These are phyloP conservation scores for Lindbergichthys nudifrons DNA, from an alignment of 2,797 vertebrate genomes.

Conservation along the genomic window DNA sequence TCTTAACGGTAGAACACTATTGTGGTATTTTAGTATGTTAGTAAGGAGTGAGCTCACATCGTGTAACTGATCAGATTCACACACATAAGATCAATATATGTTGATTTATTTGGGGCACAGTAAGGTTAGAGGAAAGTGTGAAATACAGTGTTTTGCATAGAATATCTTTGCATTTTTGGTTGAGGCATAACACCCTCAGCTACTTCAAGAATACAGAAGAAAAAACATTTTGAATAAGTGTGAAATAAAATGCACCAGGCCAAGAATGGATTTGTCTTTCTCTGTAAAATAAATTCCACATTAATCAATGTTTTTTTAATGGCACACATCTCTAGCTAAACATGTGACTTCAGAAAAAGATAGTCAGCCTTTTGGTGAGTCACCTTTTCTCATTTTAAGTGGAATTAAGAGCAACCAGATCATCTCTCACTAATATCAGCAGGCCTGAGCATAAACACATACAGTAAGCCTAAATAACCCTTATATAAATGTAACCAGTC, in stretches of 20 bases:
- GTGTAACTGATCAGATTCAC: slow-evolving; percentile 38
- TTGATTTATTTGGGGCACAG: slow-evolving; percentile 80
- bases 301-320: slow-evolving; percentile 33
- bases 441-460: slow-evolving; percentile 36
- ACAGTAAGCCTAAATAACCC: slow-evolving; percentile 20
- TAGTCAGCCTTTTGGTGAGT: background rate
- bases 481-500: slow-evolving; percentile 32
- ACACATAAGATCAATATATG: slow-evolving; percentile 40
- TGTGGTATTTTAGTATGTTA: slow-evolving; percentile 23
- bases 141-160: slow-evolving; percentile 76
- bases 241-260: slow-evolving; percentile 37
- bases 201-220: slow-evolving; percentile 45
- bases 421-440: slow-evolving; percentile 30
- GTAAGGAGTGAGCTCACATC: slow-evolving; percentile 13
- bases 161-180: slow-evolving; percentile 61
- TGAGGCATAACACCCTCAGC: slow-evolving; percentile 40
- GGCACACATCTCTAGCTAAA: slow-evolving; percentile 11
- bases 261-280: slow-evolving; percentile 6
- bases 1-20: slow-evolving; percentile 52
- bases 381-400: slow-evolving; percentile 26
- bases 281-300: slow-evolving; percentile 31
- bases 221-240: background rate
- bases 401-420: slow-evolving; percentile 25
- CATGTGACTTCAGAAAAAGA: slow-evolving; percentile 19
- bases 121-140: slow-evolving; percentile 70